phyloP scores from a whole-genome alignment of 2,888 invertebrate species.

The Magallana nippona region DNA sequence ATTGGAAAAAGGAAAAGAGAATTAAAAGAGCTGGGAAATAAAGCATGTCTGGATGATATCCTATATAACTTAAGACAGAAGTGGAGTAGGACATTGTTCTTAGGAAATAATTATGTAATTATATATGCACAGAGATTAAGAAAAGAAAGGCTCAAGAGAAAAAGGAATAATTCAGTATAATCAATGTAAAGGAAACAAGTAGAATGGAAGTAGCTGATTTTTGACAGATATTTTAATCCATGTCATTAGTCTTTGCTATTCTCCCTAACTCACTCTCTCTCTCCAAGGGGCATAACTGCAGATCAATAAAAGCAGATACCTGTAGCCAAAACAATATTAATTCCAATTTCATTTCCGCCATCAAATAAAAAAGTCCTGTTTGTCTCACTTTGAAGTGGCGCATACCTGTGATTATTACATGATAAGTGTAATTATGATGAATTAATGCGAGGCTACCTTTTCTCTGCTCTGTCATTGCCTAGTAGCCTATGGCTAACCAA shows the following conservation, averaged over 20 bases:
- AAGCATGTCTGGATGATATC: neutral
- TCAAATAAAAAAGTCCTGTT: conserved; percentile 18
- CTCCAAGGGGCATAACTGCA: conserved; percentile 20
- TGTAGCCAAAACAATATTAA: neutral
- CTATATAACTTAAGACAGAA: neutral
- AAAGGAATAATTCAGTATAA: no score
- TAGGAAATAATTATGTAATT: no score
- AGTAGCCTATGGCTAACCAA: conserved; percentile 26
- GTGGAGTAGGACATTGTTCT: neutral
- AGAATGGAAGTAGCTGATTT: neutral
- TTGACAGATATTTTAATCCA: neutral
- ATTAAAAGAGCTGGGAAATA: neutral
- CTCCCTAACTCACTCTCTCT: neutral
- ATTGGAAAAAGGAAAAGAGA: neutral
- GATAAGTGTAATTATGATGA: conserved; percentile 35
- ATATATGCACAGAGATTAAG: no score
- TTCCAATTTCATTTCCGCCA: conserved; percentile 12
- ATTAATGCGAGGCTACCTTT: conserved; percentile 25
- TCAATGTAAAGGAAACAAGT: no score
- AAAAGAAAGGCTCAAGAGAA: no score
- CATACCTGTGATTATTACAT: conserved; percentile 31
- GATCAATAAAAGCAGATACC: neutral
- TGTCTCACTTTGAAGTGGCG: conserved; percentile 31
- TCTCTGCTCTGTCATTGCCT: conserved; percentile 17
- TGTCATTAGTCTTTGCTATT: neutral